Evolutionary conservation across 35 echinoderm and acorn worm genomes (phyloP), one percentile per base, ranked within the genome.

Genomic region (Amphiura filiformis): DNA sequence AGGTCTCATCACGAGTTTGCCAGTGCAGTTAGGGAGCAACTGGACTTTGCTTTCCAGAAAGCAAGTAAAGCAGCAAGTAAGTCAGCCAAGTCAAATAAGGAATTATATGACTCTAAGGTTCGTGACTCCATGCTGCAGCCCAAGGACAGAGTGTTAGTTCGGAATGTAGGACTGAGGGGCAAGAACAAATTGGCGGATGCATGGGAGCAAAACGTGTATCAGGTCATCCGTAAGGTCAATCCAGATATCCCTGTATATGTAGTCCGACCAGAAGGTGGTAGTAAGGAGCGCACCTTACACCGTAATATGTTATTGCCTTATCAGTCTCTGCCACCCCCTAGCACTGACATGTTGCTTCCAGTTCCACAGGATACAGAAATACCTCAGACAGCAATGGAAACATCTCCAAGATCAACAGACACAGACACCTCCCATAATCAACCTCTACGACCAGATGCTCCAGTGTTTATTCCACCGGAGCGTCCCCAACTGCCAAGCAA

Each of bases 191-290:
- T 82, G 20, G 80, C 80, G 0, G 81, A 94, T 56, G 52, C 77
- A 39, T 89, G 87, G 81, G 82, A 90, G 36, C 52, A 40, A 20
- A 7, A 81, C 22, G 36, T 56, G 15, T 94, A 94, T 65, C 40
- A 11, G 26, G 78, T 94, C 7, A 32, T 89, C 9, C 76, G 75
- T 14, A 81, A 86, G 49, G 12, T 30, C 42, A 77, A 42, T 30
- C 65, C 81, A 1, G 81, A 65, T n/a, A 31, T 86, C n/a, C 87
- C 92, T 20, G 92, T 94, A 22, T 94, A 94, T 87, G 83, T 81
- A 15, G 87, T 94, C 47, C 26, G 64, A 15, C 33, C 40, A 38
- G 31, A 80, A 32, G 37, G 39, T 33, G 26, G 28, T 81, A 36
- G 80, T 81, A 81, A 81, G 39, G 35, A 81, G 1, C 35, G 37